Base-by-base conservation (phyloP, 2,888 invertebrate genomes). In the Sarcophaga variegata region DNA sequence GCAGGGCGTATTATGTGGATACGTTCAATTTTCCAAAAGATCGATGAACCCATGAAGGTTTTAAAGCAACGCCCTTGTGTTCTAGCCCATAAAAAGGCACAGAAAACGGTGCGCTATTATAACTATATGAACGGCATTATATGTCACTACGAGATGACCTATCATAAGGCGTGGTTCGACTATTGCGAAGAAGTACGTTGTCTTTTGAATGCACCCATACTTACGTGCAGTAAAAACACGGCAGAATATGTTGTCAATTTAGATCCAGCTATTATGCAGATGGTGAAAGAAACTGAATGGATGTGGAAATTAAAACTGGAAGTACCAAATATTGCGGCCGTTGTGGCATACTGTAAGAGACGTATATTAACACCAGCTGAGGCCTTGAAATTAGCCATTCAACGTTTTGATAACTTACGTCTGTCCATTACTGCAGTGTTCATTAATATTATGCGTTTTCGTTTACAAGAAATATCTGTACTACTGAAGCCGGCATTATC, bases 1-100 rank as follows among this genome's bases (percentile, higher is more conserved):
- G 94, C 96, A 20, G 98, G 97, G 5, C 95, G 97, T 90, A 95
- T 98, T 25, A 94, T 96, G 91, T 98, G 98, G 98, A 96, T 97
- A 88, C 94, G 97, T 83, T 96, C 97, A 90, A 95, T 97, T 83
- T 96, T 96, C 89, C 95, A 95, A 83, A 95, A 96, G 87, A 96
- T 98, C 78, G 95, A 96, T 90, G 94, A 94, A 25, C 97, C 97
- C 0, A 97, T 98, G 97, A 94, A 95, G 71, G 85, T 90, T 2
- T 80, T 93, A 1, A 91, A 90, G 79, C 67, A 89, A 3, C 89
- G 90, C 17, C 89, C 90, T 6, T 93, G 93, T 83, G 95, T 96
- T 0, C 94, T 96, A 88, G 92, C 92, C 1, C 95, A 96, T 90
- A 95, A 96, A 92, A 96, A 95, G 89, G 95, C 96, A 6, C 96